Evolutionary conservation across 92 coral and sea anemone genomes (phyloP), one percentile per base, ranked within the genome.

Genomic region (Porites divaricata): DNA sequence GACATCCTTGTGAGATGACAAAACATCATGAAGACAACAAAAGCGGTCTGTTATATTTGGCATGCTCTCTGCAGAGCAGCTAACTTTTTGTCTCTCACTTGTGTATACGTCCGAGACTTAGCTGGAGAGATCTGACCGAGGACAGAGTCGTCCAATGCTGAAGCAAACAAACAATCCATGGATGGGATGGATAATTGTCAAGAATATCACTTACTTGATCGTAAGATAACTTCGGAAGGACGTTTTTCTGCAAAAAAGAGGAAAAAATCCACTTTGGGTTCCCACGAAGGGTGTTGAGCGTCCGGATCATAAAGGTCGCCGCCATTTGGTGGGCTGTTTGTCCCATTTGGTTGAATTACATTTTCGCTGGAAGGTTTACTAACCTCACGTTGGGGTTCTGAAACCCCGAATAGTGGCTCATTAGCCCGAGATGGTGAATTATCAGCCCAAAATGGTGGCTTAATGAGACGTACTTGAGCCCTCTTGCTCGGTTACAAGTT

Each of bases 11-110:
- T 72, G 51, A 21, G 77, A 72, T 74, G 61, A 13, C 6, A 74
- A 57, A 10, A 45, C 77, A 72, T 72, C 77, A 49, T 72, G 77
- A 13, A 72, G 52, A 50, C 77, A 72, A 22, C 16, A 72, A 72
- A 50, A 63, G 13, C 20, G 0, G 77, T 17, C 35, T n/a, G 45
- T 24, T 24, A 6, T 20, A 20, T 7, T 67, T 45, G 9, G 41
- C 73, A 68, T 68, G 50, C 50, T 52, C 20, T 74, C 21, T 7
- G 24, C 66, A 54, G n/a, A n/a, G n/a, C n/a, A n/a, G n/a, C n/a
- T n/a, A n/a, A n/a, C 13, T 74, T 50, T 24, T 52, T 74, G 63
- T 74, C 78, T n/a, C 61, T 63, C 23, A 54, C 51, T 24, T 74
- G 50, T 23, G 64, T 59, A 24, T 74, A 54, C 20, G 23, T 74